phyloP scores from a whole-genome alignment of 2,888 invertebrate species.

The Sesia apiformis region DNA sequence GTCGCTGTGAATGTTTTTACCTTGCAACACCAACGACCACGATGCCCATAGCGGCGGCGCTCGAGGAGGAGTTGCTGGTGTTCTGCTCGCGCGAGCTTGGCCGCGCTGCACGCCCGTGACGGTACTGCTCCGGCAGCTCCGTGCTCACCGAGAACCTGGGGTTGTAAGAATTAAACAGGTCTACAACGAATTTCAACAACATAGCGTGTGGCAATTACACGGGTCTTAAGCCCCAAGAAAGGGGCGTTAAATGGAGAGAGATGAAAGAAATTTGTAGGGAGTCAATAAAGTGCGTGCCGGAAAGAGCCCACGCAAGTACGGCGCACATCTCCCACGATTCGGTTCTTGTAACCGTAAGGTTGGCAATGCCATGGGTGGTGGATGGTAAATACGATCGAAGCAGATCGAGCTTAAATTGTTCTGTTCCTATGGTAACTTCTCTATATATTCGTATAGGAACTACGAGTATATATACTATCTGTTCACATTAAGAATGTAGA shows the following conservation, averaged over 20 bases:
- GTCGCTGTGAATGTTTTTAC: constrained; percentile 13
- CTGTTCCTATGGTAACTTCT: too few species aligned
- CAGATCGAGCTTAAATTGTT: too few species aligned
- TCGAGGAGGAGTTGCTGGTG: constrained; percentile 53
- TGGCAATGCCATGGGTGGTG: too few species aligned
- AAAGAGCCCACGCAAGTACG: neutral
- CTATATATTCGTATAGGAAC: too few species aligned
- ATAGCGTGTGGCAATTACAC: neutral
- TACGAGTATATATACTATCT: too few species aligned
- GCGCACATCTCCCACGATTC: neutral
- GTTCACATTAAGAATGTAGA: too few species aligned
- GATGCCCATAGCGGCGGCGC: constrained; percentile 80
- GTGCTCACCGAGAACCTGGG: constrained; percentile 79
- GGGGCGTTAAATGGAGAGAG: too few species aligned
- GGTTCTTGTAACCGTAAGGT: neutral
- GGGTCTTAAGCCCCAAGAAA: neutral
- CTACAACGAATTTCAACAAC: too few species aligned
- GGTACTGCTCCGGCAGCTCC: constrained; percentile 81
- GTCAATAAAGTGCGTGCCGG: too few species aligned
- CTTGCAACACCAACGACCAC: constrained; percentile 87
- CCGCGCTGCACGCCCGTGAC: constrained; percentile 33
- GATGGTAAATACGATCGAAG: too few species aligned
- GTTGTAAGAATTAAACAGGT: neutral
- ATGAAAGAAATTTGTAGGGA: too few species aligned
- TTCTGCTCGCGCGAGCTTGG: constrained; percentile 53